A percentile compares a stretch with the other conserved stretches of the same genome.
These are phyloP conservation scores for Cassiopea xamachana DNA, from an alignment of 30 jellyfish, hydroid and myxozoan genomes.

Conservation along the genomic window DNA sequence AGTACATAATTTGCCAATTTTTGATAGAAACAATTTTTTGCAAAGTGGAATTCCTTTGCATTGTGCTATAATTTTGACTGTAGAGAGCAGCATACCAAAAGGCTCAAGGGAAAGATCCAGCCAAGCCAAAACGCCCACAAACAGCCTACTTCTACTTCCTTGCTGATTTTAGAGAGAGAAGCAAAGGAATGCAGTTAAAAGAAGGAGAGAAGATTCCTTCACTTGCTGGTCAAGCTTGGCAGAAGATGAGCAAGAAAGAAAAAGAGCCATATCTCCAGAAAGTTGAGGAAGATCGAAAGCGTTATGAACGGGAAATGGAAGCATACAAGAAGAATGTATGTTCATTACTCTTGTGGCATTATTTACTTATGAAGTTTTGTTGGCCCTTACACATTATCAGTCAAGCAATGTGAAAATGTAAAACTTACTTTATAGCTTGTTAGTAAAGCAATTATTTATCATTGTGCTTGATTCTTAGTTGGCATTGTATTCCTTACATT, in stretches of 20 bases:
- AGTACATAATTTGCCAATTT: no score
- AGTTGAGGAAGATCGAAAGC: constrained; percentile 79
- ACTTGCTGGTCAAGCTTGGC: constrained; percentile 94
- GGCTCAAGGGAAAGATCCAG: constrained; percentile 93
- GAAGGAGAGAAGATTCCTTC: constrained; percentile 90
- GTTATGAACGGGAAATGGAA: constrained; percentile 81
- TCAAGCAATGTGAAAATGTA: no score
- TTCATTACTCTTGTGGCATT: neutral
- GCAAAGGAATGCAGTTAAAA: constrained; percentile 56
- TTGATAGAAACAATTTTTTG: neutral
- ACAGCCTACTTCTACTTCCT: constrained; percentile 94
- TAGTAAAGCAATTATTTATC: no score
- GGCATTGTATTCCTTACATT: no score
- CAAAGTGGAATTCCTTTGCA: neutral
- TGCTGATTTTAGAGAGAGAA: constrained; percentile 89
- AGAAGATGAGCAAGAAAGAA: constrained; percentile 79
- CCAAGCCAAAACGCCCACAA: constrained; percentile 96
- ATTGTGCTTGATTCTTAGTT: no score
- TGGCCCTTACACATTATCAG: no score
- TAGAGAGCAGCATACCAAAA: constrained; percentile 85
- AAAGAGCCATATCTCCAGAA: constrained; percentile 81
- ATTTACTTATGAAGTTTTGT: neutral
- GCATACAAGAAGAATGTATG: constrained; percentile 78
- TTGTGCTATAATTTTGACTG: neutral
- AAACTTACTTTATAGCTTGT: no score